Percentiles rank a stretch among this genome's conserved stretches.
Evolutionary conservation across 2,888 invertebrate genomes (phyloP).

Genomic region (Drosophila meridionalis): DNA sequence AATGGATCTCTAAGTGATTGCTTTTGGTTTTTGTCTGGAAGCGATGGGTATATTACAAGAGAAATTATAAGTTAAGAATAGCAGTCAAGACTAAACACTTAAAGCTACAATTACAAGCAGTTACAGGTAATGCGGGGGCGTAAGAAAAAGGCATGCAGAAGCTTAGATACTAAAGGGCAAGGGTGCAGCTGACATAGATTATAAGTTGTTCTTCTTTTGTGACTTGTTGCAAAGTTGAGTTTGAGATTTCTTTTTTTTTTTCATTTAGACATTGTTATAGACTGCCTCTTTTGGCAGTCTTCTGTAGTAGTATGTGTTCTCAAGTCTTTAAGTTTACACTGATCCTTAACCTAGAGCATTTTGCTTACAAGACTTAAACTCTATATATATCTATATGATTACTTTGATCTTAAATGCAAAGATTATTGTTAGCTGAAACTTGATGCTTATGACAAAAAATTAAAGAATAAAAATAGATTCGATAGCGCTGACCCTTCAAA

Average conservation of each 20-base stretch:
- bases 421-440: slow-evolving; percentile 60
- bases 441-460: slow-evolving; percentile 44
- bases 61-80: slow-evolving; percentile 33
- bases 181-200: slow-evolving; percentile 32
- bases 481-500: slow-evolving; percentile 8
- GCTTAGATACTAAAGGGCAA: slow-evolving; percentile 20
- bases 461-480: neutral
- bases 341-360: slow-evolving; percentile 63
- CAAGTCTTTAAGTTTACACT: slow-evolving; percentile 67
- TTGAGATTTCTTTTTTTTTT: slow-evolving; percentile 16
- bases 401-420: slow-evolving; percentile 68
- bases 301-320: slow-evolving; percentile 69
- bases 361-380: slow-evolving; percentile 56
- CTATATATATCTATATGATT: slow-evolving; percentile 31
- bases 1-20: slow-evolving; percentile 21
- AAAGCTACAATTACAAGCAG: slow-evolving; percentile 45
- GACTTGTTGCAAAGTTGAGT: slow-evolving; percentile 26
- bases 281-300: slow-evolving; percentile 16
- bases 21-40: slow-evolving; percentile 2
- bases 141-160: slow-evolving; percentile 61
- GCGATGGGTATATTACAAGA: neutral
- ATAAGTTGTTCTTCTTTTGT: neutral
- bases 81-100: slow-evolving; percentile 49
- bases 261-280: neutral
- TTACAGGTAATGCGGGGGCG: neutral